These are phyloP conservation scores for Parauchenoglanis ngamensis DNA, from an alignment of 2,797 vertebrate genomes.

Conservation along the genomic window DNA sequence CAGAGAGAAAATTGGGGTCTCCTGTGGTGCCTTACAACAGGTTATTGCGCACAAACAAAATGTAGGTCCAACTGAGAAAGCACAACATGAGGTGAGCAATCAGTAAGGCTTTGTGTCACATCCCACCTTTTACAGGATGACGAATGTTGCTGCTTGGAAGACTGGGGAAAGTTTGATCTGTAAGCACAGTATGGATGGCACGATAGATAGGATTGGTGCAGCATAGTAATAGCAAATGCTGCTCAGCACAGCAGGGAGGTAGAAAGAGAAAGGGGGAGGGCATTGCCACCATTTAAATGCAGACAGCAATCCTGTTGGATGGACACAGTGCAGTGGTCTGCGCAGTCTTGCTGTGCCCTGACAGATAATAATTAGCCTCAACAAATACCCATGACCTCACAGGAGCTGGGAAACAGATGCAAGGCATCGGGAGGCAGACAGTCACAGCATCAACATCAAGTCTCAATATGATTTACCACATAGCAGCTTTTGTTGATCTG, in stretches of 20 bases:
- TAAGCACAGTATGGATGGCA: conserved; percentile 55
- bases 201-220: conserved; percentile 62
- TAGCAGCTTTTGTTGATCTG: conserved; percentile 2
- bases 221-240: conserved; percentile 37
- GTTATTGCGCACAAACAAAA: conserved; percentile 13
- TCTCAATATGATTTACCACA: conserved; percentile 26
- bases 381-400: conserved; percentile 56
- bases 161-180: conserved; percentile 59
- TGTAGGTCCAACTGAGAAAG: conserved; percentile 64
- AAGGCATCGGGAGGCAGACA: conserved; percentile 56
- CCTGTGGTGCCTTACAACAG: conserved; percentile 16
- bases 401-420: conserved; percentile 64
- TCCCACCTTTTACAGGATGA: conserved; percentile 75
- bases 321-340: conserved; percentile 60
- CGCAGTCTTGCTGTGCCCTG: conserved; percentile 60
- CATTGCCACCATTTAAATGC: conserved; percentile 63
- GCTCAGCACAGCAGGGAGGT: conserved; percentile 37
- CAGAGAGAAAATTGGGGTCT: conserved; percentile 11
- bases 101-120: conserved; percentile 66
- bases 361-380: conserved; percentile 63
- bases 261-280: not conserved
- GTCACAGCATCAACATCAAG: conserved; percentile 51
- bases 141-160: conserved; percentile 74
- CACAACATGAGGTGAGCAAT: conserved; percentile 72
- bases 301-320: conserved; percentile 69